phyloP scores from a whole-genome alignment of 2,797 vertebrate genomes.

The Halcyon chelicuti region DNA sequence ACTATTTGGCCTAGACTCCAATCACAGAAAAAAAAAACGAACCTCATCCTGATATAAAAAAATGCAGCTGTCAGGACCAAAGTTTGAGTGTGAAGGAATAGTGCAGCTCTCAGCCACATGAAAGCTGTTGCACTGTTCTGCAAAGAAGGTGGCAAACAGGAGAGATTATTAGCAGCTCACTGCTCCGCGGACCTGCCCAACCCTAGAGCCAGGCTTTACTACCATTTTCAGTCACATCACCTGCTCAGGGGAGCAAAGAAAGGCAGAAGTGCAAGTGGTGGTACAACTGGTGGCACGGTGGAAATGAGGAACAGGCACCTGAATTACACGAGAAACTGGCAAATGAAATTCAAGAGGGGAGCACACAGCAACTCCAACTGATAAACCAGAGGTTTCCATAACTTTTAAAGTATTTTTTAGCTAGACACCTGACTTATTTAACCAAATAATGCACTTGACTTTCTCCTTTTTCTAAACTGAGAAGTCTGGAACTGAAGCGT shows the following conservation, averaged over 20 bases:
- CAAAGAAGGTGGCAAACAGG: background rate
- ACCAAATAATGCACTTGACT: background rate
- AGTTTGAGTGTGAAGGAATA: background rate
- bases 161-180: background rate
- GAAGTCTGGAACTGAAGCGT: background rate
- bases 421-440: background rate
- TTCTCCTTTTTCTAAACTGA: background rate
- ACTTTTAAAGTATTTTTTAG: background rate
- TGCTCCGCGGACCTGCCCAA: accelerated
- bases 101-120: background rate
- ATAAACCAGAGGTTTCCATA: background rate
- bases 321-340: background rate
- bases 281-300: background rate
- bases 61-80: background rate
- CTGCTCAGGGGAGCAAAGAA: background rate
- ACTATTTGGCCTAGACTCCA: background rate
- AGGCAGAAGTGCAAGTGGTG: background rate
- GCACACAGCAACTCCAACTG: background rate
- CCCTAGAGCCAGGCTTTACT: background rate
- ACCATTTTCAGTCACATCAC: background rate
- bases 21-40: background rate
- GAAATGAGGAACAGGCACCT: background rate
- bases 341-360: background rate
- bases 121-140: background rate
- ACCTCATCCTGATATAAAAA: accelerated